These are phyloP conservation scores for Oligia latruncula DNA, from an alignment of 2,888 invertebrate species.

Conservation along the genomic window DNA sequence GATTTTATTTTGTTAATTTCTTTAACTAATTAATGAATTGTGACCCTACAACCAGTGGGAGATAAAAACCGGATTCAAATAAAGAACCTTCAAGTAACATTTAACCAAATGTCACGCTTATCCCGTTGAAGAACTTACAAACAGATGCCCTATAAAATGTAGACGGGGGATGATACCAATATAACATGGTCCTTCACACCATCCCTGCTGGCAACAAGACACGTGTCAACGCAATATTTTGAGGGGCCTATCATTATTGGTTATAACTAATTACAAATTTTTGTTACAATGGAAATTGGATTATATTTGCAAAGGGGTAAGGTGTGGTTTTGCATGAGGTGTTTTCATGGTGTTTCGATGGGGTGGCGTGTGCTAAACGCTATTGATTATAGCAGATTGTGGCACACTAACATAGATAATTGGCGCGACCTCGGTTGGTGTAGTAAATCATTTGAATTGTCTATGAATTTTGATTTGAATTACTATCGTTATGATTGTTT, in stretches of 20 bases:
- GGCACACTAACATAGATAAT: slow-evolving; percentile 77
- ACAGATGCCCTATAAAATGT: slow-evolving; percentile 79
- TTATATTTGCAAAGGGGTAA: slow-evolving; percentile 15
- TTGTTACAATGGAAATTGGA: slow-evolving; percentile 23
- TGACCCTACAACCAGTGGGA: slow-evolving; percentile 53
- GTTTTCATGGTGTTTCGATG: slow-evolving; percentile 55
- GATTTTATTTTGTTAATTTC: background rate
- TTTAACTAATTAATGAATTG: slow-evolving; percentile 9
- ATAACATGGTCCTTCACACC: slow-evolving; percentile 29
- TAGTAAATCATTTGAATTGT: slow-evolving; percentile 57
- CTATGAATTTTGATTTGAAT: slow-evolving; percentile 62
- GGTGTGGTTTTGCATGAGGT: slow-evolving; percentile 38
- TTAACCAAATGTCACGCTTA: slow-evolving; percentile 84
- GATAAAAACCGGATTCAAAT: slow-evolving; percentile 69
- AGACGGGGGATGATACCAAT: slow-evolving; percentile 47
- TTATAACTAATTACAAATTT: slow-evolving; percentile 7
- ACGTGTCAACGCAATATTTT: background rate
- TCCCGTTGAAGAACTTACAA: slow-evolving; percentile 78
- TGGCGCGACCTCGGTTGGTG: slow-evolving; percentile 53
- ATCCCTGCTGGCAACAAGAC: slow-evolving; percentile 26
- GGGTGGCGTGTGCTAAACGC: slow-evolving; percentile 69
- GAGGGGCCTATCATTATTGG: slow-evolving; percentile 53
- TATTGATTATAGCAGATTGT: slow-evolving; percentile 77
- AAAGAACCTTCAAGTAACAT: slow-evolving; percentile 78
- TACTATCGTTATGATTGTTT: slow-evolving; percentile 4